Evolutionary conservation across 2,797 vertebrate genomes (phyloP), one percentile per base, ranked within the genome.

Genomic region (Furcifer pardalis): DNA sequence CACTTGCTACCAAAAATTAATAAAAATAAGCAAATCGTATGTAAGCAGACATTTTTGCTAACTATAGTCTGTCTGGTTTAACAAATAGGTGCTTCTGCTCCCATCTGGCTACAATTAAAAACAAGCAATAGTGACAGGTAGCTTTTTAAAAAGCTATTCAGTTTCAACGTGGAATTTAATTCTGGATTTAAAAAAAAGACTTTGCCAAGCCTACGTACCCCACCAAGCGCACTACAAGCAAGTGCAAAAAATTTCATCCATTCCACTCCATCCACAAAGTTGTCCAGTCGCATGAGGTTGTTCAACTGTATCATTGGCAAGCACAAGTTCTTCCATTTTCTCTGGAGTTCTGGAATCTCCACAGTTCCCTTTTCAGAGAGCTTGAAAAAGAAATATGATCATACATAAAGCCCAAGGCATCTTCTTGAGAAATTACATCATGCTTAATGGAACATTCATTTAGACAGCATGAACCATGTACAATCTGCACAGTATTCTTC

Each of bases 211-310:
- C 9, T 86, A 96, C 97, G 59, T 92, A 98, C 97, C 95, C 96
- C 96, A 86, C 97, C 96, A 17, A 98, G 94, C 46, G 94, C 79
- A 85, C 96, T 97, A 89, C 98, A 98, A 72, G 96, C 95, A 85
- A 98, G 94, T 0, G 97, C 95, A 30, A 98, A 95, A 90, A 98
- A 97, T 27, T 97, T 96, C 88, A 97, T 95, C 97, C 97, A 98
- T 78, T 95, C 84, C 0, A 98, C 78, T 42, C 94, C 91, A 15
- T 90, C 85, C 35, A 42, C 79, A 44, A 97, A 97, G 77, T 92
- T 87, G 19, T 96, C 97, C 88, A 98, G 85, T 0, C 84, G 83
- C 78, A 98, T 83, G 84, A 98, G 79, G 4, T 68, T 93, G 82
- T 93, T 89, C 63, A 98, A 90, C 82, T 97, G 96, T 40, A 96